These are phyloP conservation scores for Ascaphus truei DNA, from an alignment of 2,113 vertebrate genomes.

Conservation along the genomic window DNA sequence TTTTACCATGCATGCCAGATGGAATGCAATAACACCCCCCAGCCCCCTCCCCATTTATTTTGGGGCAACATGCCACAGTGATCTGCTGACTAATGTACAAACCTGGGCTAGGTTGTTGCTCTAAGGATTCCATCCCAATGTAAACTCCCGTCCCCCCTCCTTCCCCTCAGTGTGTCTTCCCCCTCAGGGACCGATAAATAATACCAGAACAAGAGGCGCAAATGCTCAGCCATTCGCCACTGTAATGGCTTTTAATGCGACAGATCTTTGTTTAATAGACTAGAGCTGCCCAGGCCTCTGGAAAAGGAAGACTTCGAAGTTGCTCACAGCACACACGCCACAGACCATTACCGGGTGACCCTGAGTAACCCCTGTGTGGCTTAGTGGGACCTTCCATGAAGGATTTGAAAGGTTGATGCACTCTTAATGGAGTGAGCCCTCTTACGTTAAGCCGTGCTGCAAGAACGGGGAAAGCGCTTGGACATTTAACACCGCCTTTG, in stretches of 20 bases:
- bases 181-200: constrained; percentile 32
- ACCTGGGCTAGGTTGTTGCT: background rate
- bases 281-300: constrained; percentile 21
- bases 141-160: background rate
- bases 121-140: background rate
- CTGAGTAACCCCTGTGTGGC: constrained; percentile 21
- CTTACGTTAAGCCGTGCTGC: background rate
- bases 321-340: constrained; percentile 28
- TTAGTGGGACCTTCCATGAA: constrained; percentile 26
- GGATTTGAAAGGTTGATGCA: constrained; percentile 31
- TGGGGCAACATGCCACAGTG: too few species aligned
- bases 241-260: constrained; percentile 31
- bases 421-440: constrained; percentile 11
- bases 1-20: too few species aligned
- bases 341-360: constrained; percentile 27
- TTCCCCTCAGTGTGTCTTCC: background rate
- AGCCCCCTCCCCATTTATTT: too few species aligned
- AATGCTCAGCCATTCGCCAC: constrained; percentile 14
- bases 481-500: background rate
- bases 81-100: background rate
- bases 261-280: constrained; percentile 37
- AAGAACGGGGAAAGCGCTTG: background rate
- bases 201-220: constrained; percentile 4
- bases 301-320: constrained; percentile 24
- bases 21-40: too few species aligned